Conservation (phyloP, 2,797 vertebrate genomes). For the Sebastiscus albofasciatus region DNA sequence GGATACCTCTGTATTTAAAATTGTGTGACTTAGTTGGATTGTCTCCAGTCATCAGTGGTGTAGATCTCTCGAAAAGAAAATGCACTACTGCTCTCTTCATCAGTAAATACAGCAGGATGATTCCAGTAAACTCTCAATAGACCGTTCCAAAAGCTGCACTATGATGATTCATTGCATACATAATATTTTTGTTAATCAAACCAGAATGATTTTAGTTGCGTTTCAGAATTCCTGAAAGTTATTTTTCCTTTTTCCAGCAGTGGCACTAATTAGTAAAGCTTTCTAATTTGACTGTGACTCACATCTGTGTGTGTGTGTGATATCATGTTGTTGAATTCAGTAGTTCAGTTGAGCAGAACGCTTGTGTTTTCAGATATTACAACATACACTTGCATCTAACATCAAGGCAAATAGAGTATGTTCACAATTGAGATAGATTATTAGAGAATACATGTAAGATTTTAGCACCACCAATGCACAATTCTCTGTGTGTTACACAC, state of each 20-base stretch:
- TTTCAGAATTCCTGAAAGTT: background rate
- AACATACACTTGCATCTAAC: background rate
- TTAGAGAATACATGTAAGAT: background rate
- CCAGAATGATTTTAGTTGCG: background rate
- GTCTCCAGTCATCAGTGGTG: background rate
- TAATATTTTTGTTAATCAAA: background rate
- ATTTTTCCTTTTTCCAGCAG: background rate
- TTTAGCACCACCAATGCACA: background rate
- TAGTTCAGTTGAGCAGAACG: background rate
- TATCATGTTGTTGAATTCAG: background rate
- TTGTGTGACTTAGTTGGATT: background rate
- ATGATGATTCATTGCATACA: background rate
- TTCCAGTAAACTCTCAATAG: background rate
- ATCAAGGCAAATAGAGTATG: background rate
- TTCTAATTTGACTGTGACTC: background rate
- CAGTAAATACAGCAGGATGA: background rate
- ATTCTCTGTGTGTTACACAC: background rate
- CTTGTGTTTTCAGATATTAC: background rate
- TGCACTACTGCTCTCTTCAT: background rate
- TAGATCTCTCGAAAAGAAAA: background rate
- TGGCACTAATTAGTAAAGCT: background rate
- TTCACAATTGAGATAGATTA: background rate
- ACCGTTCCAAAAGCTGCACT: background rate
- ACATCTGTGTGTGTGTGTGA: background rate
- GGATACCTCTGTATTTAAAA: background rate